A percentile compares a stretch with the other conserved stretches of the same genome.
phyloP scores from a whole-genome alignment of 2,797 vertebrate species.

The Smutsia gigantea region DNA sequence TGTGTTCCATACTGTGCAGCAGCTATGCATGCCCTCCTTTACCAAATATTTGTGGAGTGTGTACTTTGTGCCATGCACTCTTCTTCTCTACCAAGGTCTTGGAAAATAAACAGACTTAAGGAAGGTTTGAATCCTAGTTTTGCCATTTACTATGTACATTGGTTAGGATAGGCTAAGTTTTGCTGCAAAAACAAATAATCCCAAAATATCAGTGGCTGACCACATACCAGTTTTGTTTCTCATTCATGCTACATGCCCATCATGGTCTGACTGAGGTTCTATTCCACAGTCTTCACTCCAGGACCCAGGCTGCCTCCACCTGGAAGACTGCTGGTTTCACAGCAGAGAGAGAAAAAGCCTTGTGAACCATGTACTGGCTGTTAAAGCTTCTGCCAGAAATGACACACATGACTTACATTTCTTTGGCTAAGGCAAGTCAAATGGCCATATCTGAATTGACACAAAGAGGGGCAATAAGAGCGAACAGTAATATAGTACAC shows the following conservation, averaged over 20 bases:
- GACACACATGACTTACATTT: not conserved
- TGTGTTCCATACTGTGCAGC: slow-evolving; percentile 61
- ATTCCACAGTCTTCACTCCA: not conserved
- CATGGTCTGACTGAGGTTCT: not conserved
- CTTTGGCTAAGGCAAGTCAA: not conserved
- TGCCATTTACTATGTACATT: not conserved
- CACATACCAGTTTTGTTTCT: not conserved
- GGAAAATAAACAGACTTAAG: slow-evolving; percentile 11
- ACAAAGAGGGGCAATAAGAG: not conserved
- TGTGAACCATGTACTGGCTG: not conserved
- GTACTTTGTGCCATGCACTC: slow-evolving; percentile 42
- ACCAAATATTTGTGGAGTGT: slow-evolving; percentile 54
- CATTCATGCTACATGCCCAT: not conserved
- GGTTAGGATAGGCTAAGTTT: not conserved
- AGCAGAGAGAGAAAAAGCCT: not conserved
- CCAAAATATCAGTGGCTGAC: not conserved
- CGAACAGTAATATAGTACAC: not conserved
- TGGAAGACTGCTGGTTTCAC: not conserved
- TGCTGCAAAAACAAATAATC: slow-evolving; percentile 31
- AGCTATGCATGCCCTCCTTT: slow-evolving; percentile 51
- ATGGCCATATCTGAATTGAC: not conserved
- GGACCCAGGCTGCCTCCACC: not conserved
- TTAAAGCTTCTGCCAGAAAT: not conserved
- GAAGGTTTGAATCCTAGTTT: not conserved
- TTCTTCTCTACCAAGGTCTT: slow-evolving; percentile 12